Conservation (phyloP, 2,888 invertebrate genomes). For the Drosophila buzzatii region DNA sequence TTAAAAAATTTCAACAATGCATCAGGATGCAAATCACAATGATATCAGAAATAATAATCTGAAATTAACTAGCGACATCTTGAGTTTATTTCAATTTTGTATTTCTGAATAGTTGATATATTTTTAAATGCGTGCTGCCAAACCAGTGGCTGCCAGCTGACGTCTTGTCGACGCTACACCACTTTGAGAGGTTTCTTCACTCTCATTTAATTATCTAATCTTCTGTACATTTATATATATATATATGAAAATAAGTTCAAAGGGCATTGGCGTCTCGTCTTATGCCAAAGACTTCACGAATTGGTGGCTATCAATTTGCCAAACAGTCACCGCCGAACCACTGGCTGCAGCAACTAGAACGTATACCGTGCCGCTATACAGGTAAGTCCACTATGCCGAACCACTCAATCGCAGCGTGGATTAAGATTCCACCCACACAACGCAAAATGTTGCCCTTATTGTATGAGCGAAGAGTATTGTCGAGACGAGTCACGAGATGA, state of each 20-base stretch:
- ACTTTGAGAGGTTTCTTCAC: too few relatives aligned
- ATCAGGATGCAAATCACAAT: neutral
- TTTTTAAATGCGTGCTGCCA: conserved; percentile 22
- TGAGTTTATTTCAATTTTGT: conserved; percentile 16
- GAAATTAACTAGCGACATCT: conserved; percentile 48
- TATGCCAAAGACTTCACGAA: conserved; percentile 31
- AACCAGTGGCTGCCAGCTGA: conserved; percentile 1
- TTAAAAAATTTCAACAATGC: neutral
- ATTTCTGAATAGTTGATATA: conserved; percentile 33
- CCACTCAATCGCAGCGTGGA: conserved; percentile 29
- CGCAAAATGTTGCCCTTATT: conserved; percentile 23
- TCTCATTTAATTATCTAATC: too few relatives aligned
- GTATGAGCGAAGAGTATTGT: conserved; percentile 15
- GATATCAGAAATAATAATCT: conserved; percentile 71
- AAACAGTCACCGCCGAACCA: conserved; percentile 41
- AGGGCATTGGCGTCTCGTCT: conserved; percentile 28
- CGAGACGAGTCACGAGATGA: conserved; percentile 48
- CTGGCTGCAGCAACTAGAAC: conserved; percentile 23
- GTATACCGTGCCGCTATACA: neutral
- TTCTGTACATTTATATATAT: neutral
- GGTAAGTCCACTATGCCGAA: conserved; percentile 11
- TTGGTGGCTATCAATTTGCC: conserved; percentile 64
- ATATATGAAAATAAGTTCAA: neutral
- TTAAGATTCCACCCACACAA: conserved; percentile 56
- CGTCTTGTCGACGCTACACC: neutral